Evolutionary conservation across 2,888 invertebrate genomes (phyloP).

Genomic region (Drosophila meridiana): DNA sequence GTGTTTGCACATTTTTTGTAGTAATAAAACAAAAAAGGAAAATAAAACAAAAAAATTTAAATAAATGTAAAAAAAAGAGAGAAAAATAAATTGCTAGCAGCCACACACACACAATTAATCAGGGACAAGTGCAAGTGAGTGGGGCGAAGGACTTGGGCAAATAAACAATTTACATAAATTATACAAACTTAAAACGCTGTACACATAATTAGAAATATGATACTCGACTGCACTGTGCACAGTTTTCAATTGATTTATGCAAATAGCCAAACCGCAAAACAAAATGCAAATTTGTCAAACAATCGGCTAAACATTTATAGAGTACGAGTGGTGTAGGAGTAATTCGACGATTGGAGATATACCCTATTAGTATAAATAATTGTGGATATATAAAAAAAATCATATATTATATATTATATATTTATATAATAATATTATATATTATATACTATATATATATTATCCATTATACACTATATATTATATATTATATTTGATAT

Average conservation of each 20-base stretch:
- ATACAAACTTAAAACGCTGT: slow-evolving; percentile 65
- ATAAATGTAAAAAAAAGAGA: not conserved
- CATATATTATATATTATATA: not conserved
- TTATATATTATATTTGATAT: not conserved
- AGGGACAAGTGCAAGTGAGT: slow-evolving; percentile 12
- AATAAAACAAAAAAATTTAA: not conserved
- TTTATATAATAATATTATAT: not conserved
- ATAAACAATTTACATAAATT: slow-evolving; percentile 70
- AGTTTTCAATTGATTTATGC: slow-evolving; percentile 76
- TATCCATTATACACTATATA: not conserved
- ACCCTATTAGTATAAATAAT: not conserved
- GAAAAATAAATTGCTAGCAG: slow-evolving; percentile 11
- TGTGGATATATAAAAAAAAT: not conserved
- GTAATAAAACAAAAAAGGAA: not conserved
- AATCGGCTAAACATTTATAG: slow-evolving; percentile 14
- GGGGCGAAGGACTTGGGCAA: slow-evolving; percentile 4
- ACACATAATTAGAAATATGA: slow-evolving; percentile 78
- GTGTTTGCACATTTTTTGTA: slow-evolving; percentile 1
- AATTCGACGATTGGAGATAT: not conserved
- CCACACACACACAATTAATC: slow-evolving; percentile 59
- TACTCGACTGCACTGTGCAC: slow-evolving; percentile 30
- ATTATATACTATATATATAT: no score
- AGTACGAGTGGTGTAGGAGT: not conserved
- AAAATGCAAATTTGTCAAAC: slow-evolving; percentile 60
- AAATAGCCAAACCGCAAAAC: slow-evolving; percentile 71